These are phyloP conservation scores for Tadarida brasiliensis DNA, from an alignment of 2,797 vertebrate species.

Conservation along the genomic window DNA sequence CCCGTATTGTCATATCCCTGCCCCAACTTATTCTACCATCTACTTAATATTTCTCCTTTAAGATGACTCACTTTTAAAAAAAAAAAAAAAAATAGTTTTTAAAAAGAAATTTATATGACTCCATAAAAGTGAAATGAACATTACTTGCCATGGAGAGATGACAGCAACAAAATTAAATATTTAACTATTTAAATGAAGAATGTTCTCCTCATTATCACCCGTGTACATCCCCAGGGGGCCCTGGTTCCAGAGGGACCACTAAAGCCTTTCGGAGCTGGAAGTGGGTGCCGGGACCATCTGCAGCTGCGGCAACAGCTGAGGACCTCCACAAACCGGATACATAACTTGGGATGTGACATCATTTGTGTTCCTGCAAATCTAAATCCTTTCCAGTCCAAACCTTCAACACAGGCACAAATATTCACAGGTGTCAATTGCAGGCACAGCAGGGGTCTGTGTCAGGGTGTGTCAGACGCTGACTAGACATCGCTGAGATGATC, in stretches of 20 bases:
- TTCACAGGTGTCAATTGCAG: not conserved
- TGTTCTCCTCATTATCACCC: not conserved
- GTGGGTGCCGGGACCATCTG: not conserved
- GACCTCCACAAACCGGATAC: not conserved
- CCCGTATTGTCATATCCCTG: fast-evolving
- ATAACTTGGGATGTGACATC: not conserved
- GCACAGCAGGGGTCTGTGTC: not conserved
- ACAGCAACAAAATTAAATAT: not conserved
- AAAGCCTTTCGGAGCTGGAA: not conserved
- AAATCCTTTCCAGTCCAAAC: conserved; percentile 12
- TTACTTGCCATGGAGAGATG: not conserved
- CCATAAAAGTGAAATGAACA: conserved; percentile 7
- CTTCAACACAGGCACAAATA: not conserved
- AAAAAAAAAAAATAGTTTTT: not conserved
- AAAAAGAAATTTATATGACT: not conserved
- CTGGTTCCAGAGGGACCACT: not conserved
- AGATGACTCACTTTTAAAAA: not conserved
- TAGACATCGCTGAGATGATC: fast-evolving
- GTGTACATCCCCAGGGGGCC: not conserved
- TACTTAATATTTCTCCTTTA: not conserved
- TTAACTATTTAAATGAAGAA: not conserved
- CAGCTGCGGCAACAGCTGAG: not conserved
- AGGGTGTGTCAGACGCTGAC: not conserved
- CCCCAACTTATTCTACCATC: fast-evolving
- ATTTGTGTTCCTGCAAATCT: not conserved